Evolutionary conservation across 2,888 invertebrate species (phyloP).

Genomic region (Epistrophe grossulariae): DNA sequence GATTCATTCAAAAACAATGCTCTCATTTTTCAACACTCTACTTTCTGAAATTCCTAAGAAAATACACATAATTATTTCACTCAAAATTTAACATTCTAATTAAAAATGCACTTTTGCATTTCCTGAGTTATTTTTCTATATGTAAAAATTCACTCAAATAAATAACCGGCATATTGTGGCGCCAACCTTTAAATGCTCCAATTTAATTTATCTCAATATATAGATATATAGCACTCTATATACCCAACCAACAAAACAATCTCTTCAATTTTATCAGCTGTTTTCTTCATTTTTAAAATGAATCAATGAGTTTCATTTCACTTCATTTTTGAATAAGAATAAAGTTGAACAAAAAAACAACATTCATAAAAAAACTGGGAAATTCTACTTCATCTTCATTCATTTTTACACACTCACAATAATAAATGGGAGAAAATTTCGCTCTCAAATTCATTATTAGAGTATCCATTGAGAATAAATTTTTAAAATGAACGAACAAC

Average conservation of each 20-base stretch:
- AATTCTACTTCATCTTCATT: neutral
- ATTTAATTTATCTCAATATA: neutral
- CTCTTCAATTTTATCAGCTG: slow-evolving; percentile 13
- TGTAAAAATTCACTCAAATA: slow-evolving; percentile 2
- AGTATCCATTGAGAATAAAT: neutral
- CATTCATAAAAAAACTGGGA: neutral
- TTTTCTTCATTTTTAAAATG: neutral
- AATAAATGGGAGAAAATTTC: neutral
- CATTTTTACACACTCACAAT: neutral
- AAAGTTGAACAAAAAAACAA: neutral
- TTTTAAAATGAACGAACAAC: neutral
- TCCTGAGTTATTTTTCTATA: neutral
- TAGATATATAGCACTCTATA: too few relatives aligned
- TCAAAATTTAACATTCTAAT: neutral
- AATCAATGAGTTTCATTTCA: neutral
- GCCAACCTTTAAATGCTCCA: slow-evolving; percentile 12
- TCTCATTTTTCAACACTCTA: neutral
- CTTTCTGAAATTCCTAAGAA: neutral
- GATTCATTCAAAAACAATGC: neutral
- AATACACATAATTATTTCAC: neutral
- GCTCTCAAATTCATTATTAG: slow-evolving; percentile 17
- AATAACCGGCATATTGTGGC: slow-evolving; percentile 14
- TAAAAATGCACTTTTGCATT: slow-evolving; percentile 5
- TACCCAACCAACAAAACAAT: too few relatives aligned
- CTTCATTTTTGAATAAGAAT: neutral